These are phyloP conservation scores for Delphinus delphis DNA, from an alignment of 2,113 vertebrate genomes.

Conservation along the genomic window DNA sequence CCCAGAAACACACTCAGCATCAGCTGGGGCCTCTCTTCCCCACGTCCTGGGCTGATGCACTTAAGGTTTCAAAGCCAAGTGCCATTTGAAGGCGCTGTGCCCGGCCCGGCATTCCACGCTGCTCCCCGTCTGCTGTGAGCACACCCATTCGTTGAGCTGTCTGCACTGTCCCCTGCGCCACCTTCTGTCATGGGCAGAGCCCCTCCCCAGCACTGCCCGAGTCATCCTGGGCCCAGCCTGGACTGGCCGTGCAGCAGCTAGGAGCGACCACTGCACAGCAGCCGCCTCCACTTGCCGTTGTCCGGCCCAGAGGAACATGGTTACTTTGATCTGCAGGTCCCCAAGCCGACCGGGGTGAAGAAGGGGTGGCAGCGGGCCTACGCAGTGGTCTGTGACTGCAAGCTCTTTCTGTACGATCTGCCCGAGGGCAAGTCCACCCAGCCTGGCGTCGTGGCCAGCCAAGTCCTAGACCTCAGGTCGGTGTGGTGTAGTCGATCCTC, in stretches of 20 bases:
- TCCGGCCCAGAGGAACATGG: rapidly evolving
- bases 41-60: not conserved
- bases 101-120: rapidly evolving
- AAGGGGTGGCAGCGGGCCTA: conserved; percentile 98
- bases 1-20: rapidly evolving
- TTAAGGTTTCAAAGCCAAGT: not conserved
- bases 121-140: not conserved
- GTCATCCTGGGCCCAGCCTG: not conserved
- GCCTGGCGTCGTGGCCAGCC: conserved; percentile 91
- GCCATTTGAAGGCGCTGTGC: rapidly evolving
- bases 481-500: not conserved
- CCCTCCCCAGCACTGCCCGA: not conserved
- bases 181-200: rapidly evolving
- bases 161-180: too few species aligned
- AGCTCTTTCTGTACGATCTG: conserved; percentile 95
- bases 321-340: conserved; percentile 86
- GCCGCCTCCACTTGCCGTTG: rapidly evolving
- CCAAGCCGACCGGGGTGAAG: conserved; percentile 97
- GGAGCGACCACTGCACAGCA: rapidly evolving
- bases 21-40: rapidly evolving
- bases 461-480: conserved; percentile 97
- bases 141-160: rapidly evolving
- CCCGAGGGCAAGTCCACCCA: conserved; percentile 96
- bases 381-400: conserved; percentile 96
- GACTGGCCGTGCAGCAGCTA: rapidly evolving